These are phyloP conservation scores for Agrypnia vestita DNA, from an alignment of 1,140 invertebrate species.

Conservation along the genomic window DNA sequence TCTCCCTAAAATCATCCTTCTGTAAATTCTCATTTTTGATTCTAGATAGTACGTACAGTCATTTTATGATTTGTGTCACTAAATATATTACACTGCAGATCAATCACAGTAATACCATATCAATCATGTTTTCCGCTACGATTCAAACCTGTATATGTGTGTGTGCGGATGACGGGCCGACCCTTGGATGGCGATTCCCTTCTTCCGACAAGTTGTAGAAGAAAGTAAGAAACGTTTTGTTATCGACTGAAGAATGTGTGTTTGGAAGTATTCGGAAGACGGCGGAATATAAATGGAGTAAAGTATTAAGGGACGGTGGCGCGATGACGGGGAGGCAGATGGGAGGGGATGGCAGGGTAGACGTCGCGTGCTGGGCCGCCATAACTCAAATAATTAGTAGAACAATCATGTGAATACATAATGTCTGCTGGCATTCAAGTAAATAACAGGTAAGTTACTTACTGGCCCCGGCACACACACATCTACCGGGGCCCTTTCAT, in stretches of 20 bases:
- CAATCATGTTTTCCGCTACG: neutral
- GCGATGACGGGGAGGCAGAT: neutral
- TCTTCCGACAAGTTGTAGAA: conserved; percentile 36
- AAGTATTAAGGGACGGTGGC: conserved; percentile 14
- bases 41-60: too few species aligned
- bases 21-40: too few species aligned
- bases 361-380: conserved; percentile 50
- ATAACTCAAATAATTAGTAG: conserved; percentile 62
- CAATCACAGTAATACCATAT: too few species aligned
- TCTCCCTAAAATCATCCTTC: too few species aligned
- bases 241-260: conserved; percentile 48
- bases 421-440: conserved; percentile 61
- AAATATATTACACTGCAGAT: too few species aligned
- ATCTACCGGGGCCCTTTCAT: conserved; percentile 48
- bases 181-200: neutral
- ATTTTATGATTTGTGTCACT: too few species aligned
- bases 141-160: neutral
- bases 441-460: conserved; percentile 56
- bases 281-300: conserved; percentile 45
- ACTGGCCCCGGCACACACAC: conserved; percentile 7
- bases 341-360: conserved; percentile 13
- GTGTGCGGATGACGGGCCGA: neutral
- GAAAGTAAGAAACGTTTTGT: conserved; percentile 28
- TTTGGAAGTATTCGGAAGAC: conserved; percentile 45
- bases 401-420: conserved; percentile 62